These are phyloP conservation scores for Drosophila rubida DNA, from an alignment of 2,888 invertebrate species.

Conservation along the genomic window DNA sequence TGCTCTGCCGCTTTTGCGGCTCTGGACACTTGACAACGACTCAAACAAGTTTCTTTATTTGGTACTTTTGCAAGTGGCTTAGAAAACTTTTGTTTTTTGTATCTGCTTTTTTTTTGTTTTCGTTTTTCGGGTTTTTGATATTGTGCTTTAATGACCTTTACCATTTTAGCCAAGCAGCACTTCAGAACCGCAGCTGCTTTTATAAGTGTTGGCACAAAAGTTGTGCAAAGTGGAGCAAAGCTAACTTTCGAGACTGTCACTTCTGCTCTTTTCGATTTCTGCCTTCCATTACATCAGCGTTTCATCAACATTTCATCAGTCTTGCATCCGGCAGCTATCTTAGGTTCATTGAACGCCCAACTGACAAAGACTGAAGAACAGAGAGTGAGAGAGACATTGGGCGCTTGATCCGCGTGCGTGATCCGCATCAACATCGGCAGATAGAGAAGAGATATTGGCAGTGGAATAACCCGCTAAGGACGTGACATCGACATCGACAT, in stretches of 20 bases:
- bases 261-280: background rate
- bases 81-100: constrained; percentile 43
- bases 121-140: background rate
- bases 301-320: constrained; percentile 19
- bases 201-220: background rate
- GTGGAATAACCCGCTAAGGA: constrained; percentile 51
- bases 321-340: background rate
- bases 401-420: constrained; percentile 40
- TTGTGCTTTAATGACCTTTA: constrained; percentile 56
- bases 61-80: constrained; percentile 53
- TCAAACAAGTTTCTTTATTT: constrained; percentile 75
- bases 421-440: constrained; percentile 35
- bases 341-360: constrained; percentile 49
- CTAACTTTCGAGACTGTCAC: constrained; percentile 10
- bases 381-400: background rate
- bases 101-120: background rate
- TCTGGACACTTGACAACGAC: constrained; percentile 39
- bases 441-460: background rate
- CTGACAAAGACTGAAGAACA: constrained; percentile 3
- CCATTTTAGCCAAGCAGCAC: constrained; percentile 52
- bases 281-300: constrained; percentile 34
- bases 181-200: constrained; percentile 25
- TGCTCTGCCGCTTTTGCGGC: background rate
- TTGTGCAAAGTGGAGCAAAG: constrained; percentile 1
- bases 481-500: constrained; percentile 37